phyloP scores from a whole-genome alignment of 2,113 vertebrate genomes.

The Otocyon megalotis region DNA sequence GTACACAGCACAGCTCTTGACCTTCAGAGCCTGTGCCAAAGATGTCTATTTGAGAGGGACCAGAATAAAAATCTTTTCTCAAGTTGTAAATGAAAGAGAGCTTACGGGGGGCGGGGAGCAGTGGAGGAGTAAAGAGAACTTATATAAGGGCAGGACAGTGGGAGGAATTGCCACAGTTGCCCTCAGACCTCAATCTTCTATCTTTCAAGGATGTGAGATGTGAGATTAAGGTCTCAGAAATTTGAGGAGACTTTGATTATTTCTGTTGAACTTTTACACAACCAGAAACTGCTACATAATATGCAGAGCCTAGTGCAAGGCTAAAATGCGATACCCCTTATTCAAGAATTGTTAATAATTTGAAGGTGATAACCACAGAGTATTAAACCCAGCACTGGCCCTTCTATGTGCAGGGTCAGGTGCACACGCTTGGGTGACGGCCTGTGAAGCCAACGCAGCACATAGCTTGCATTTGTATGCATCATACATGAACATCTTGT shows the following conservation, averaged over 20 bases:
- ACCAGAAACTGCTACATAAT: not conserved
- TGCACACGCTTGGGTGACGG: not conserved
- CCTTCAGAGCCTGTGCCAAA: not conserved
- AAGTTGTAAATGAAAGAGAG: not conserved
- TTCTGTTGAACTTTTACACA: not conserved
- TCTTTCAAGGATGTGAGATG: not conserved
- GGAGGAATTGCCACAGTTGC: not conserved
- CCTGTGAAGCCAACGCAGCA: not conserved
- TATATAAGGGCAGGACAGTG: not conserved
- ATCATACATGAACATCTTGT: not conserved
- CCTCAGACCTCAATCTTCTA: not conserved
- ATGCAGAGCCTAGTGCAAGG: not conserved
- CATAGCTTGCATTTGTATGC: not conserved
- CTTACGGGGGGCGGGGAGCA: accelerated
- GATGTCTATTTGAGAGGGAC: not conserved
- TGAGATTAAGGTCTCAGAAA: not conserved
- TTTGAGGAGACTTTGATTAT: not conserved
- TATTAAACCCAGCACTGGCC: not conserved
- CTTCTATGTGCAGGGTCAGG: not conserved
- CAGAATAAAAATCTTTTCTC: not conserved
- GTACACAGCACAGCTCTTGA: not conserved
- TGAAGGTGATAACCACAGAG: not conserved
- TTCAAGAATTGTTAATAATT: not conserved
- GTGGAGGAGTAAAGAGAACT: not conserved
- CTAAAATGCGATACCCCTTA: not conserved